A percentile compares a stretch with the other conserved stretches of the same genome.
Evolutionary conservation across 2,888 invertebrate species (phyloP).

Genomic region (Drosophila eohydei): DNA sequence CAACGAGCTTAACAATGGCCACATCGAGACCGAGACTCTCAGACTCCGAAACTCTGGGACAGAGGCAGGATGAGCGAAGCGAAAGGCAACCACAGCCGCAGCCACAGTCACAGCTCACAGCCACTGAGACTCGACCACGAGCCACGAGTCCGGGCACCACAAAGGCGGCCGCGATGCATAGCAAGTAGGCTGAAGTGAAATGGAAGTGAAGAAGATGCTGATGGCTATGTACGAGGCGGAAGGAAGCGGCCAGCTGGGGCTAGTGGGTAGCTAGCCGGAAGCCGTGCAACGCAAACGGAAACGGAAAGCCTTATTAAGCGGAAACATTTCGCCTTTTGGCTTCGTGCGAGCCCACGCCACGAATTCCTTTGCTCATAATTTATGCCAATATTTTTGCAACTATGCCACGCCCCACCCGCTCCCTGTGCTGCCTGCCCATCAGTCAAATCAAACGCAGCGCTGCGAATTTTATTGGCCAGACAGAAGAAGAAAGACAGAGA

Average conservation of each 20-base stretch:
- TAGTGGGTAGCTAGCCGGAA: conserved; percentile 32
- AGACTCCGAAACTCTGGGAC: not conserved
- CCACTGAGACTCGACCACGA: conserved; percentile 41
- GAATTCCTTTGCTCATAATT: conserved; percentile 69
- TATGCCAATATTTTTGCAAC: conserved; percentile 82
- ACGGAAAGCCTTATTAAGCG: conserved; percentile 82
- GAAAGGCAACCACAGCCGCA: conserved; percentile 1
- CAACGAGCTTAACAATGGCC: conserved; percentile 78
- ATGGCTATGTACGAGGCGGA: conserved; percentile 41
- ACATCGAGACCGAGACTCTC: conserved; percentile 37
- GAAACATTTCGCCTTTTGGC: conserved; percentile 81
- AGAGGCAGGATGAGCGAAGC: not conserved
- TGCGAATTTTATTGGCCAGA: conserved; percentile 58
- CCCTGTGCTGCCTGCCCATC: conserved; percentile 4
- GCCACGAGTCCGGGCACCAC: conserved; percentile 60
- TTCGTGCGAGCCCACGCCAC: conserved; percentile 60
- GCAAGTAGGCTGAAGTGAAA: conserved; percentile 72
- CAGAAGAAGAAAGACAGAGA: not conserved
- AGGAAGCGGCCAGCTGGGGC: conserved; percentile 57
- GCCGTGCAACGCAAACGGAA: conserved; percentile 70
- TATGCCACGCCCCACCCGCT: conserved; percentile 17
- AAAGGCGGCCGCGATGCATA: conserved; percentile 76
- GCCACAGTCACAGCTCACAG: conserved; percentile 5
- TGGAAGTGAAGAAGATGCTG: conserved; percentile 60
- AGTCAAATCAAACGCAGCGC: conserved; percentile 60